Percentiles rank a stretch among this genome's conserved stretches.
Evolutionary conservation across 1,140 invertebrate genomes (phyloP).

Genomic region (Diprion similis): DNA sequence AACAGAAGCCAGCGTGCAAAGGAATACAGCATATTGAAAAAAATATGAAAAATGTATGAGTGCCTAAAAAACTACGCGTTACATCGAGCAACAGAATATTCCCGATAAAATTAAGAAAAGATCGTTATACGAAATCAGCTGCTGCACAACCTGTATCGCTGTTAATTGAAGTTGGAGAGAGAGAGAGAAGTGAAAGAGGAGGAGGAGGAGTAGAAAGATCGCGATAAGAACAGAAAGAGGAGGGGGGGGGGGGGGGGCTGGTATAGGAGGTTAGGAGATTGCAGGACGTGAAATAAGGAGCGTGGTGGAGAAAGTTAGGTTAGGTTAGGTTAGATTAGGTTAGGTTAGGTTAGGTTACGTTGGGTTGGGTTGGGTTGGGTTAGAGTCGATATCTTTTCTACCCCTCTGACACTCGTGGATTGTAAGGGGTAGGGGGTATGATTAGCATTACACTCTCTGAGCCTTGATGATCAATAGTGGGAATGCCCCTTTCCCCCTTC

Average conservation of each 20-base stretch:
- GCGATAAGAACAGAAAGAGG: conserved; percentile 14
- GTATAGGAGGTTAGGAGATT: conserved; percentile 34
- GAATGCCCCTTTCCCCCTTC: conserved; percentile 47
- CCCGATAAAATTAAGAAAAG: conserved; percentile 11
- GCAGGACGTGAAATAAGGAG: conserved; percentile 41
- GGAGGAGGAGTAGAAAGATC: conserved; percentile 3
- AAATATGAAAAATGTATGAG: too few relatives aligned
- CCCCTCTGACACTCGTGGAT: conserved; percentile 4
- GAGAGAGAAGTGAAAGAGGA: conserved; percentile 1
- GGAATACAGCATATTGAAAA: too few relatives aligned
- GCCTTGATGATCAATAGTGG: conserved; percentile 63
- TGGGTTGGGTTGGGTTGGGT: not conserved
- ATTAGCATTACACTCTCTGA: conserved; percentile 62
- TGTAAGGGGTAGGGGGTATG: conserved; percentile 39
- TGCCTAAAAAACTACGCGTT: too few relatives aligned
- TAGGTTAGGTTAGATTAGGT: conserved; percentile 29
- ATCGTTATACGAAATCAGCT: not conserved
- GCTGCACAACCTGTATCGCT: not conserved
- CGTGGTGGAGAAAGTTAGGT: conserved; percentile 40
- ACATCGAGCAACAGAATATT: not conserved
- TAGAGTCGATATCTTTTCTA: conserved; percentile 2
- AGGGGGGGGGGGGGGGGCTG: conserved; percentile 28
- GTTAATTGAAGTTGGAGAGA: conserved; percentile 1
- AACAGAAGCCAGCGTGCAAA: too few relatives aligned
- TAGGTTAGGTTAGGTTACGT: not conserved